Evolutionary conservation across 2,797 vertebrate species (phyloP).

Genomic region (Tachyglossus aculeatus): DNA sequence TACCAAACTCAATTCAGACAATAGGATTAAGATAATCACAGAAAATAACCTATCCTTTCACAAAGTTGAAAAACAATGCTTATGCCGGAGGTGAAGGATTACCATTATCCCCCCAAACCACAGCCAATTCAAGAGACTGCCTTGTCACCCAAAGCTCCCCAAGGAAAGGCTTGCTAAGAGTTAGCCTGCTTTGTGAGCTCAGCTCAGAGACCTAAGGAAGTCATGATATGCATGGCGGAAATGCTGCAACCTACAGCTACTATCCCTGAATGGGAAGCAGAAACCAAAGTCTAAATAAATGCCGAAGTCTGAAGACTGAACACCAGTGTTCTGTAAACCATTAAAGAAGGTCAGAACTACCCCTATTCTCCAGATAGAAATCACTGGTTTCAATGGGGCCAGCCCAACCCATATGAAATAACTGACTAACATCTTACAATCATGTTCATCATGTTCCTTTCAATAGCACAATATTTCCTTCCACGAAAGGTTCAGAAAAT

Average conservation of each 20-base stretch:
- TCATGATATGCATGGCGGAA: not conserved
- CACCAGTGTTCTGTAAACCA: not conserved
- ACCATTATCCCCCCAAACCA: constrained; percentile 37
- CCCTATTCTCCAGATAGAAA: constrained; percentile 20
- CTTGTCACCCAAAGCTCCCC: constrained; percentile 23
- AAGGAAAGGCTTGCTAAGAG: constrained; percentile 35
- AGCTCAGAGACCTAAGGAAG: constrained; percentile 14
- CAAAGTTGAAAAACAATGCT: constrained; percentile 47
- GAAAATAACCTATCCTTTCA: constrained; percentile 3
- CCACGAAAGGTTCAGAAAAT: constrained; percentile 22
- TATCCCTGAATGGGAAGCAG: constrained; percentile 19
- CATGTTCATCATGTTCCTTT: not conserved
- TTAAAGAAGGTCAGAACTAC: not conserved
- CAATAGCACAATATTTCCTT: not conserved
- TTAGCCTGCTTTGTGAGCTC: constrained; percentile 41
- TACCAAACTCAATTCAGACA: constrained; percentile 19
- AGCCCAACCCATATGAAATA: constrained; percentile 1
- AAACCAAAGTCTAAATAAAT: constrained; percentile 14
- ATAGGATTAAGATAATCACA: constrained; percentile 8
- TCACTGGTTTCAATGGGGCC: not conserved
- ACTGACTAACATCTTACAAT: not conserved
- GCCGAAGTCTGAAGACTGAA: not conserved
- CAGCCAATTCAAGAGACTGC: constrained; percentile 22
- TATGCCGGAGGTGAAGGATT: constrained; percentile 14
- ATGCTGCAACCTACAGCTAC: constrained; percentile 1